Evolutionary conservation across 2,113 vertebrate species (phyloP).

Genomic region (Syngnathus typhle): DNA sequence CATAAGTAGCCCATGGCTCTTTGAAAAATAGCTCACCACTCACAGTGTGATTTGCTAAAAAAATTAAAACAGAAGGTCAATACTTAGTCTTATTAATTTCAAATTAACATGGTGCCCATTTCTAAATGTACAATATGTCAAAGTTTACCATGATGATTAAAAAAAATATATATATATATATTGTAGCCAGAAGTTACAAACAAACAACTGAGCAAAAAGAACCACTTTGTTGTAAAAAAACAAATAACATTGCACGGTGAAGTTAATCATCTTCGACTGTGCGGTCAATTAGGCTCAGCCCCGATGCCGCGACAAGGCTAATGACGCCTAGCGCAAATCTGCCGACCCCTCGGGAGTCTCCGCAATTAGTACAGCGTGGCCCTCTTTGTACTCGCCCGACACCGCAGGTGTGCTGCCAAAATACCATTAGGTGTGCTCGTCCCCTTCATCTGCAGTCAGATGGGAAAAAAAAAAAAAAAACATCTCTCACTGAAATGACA

Average conservation of each 20-base stretch:
- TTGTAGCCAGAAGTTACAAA: too few relatives aligned
- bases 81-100: too few relatives aligned
- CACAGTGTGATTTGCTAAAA: too few relatives aligned
- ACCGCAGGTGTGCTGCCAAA: constrained; percentile 22
- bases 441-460: constrained; percentile 5
- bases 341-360: constrained; percentile 23
- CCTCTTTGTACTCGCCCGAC: background rate
- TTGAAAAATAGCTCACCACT: too few relatives aligned
- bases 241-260: background rate
- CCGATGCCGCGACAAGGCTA: constrained; percentile 8
- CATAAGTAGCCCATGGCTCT: too few relatives aligned
- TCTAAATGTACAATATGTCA: too few relatives aligned
- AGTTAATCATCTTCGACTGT: background rate
- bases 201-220: background rate
- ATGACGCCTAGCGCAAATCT: constrained; percentile 26
- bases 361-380: constrained; percentile 20
- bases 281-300: background rate
- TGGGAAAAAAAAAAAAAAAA: constrained; percentile 12
- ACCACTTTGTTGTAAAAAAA: background rate
- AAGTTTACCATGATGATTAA: too few relatives aligned
- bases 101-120: too few relatives aligned
- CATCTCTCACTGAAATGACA: background rate
- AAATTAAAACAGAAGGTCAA: too few relatives aligned
- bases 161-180: too few relatives aligned
- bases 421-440: constrained; percentile 18